Conservation (phyloP, 2,888 invertebrate genomes). For the Mythimna impura region DNA sequence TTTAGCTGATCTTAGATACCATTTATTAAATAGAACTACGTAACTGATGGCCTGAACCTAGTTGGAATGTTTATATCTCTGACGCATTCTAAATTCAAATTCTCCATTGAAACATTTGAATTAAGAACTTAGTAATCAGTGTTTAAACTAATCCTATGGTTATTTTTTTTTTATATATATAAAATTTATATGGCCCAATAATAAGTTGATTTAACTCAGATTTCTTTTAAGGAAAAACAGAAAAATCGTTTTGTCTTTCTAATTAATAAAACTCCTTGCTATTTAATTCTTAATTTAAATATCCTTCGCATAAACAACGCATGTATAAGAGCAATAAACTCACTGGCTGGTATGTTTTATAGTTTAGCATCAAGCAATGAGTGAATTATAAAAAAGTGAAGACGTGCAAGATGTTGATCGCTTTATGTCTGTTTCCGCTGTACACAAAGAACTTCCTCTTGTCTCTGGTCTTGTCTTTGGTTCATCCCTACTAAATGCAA, state of each 20-base stretch:
- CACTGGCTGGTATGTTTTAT: conserved; percentile 65
- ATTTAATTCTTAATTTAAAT: conserved; percentile 24
- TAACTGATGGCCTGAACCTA: too few species aligned
- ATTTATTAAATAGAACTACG: too few species aligned
- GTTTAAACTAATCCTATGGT: too few species aligned
- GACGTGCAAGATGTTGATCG: conserved; percentile 84
- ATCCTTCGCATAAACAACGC: conserved; percentile 10
- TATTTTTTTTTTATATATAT: too few species aligned
- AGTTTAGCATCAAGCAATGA: conserved; percentile 61
- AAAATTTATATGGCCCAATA: too few species aligned
- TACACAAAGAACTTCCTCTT: conserved; percentile 87
- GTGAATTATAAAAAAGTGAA: conserved; percentile 73
- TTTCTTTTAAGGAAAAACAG: background rate
- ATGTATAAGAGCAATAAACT: conserved; percentile 55
- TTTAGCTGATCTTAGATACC: too few species aligned
- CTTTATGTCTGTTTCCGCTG: conserved; percentile 87
- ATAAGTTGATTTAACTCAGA: background rate
- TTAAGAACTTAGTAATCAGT: too few species aligned
- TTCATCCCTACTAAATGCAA: conserved; percentile 87
- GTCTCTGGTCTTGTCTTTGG: conserved; percentile 81
- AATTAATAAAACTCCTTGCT: background rate
- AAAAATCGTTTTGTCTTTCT: background rate
- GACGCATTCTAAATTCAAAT: too few species aligned
- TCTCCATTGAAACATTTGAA: too few species aligned
- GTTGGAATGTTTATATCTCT: too few species aligned